Evolutionary conservation across 2,888 invertebrate species (phyloP).

Genomic region (Ophioninae sp.): DNA sequence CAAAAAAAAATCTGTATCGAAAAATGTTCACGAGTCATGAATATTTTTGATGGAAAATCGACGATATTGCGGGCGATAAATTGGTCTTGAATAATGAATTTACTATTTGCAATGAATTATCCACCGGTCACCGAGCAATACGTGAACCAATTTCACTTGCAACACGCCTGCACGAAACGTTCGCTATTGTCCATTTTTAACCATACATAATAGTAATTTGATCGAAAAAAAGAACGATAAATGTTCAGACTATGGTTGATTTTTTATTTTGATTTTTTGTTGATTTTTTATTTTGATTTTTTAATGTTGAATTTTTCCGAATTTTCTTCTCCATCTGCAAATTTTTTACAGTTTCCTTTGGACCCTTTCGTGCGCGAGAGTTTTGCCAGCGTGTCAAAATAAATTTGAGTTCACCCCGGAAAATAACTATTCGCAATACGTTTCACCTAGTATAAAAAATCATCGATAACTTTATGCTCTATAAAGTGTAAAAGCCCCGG

Average conservation of each 20-base stretch:
- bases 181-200: background rate
- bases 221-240: background rate
- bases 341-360: background rate
- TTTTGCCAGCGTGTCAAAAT: too few relatives aligned
- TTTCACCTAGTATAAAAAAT: background rate
- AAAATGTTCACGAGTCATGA: background rate
- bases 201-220: background rate
- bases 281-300: too few relatives aligned
- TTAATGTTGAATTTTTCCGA: too few relatives aligned
- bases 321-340: background rate
- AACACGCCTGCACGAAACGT: background rate
- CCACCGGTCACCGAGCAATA: conserved; percentile 51
- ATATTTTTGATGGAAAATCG: conserved; percentile 4
- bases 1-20: background rate
- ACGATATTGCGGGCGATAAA: conserved; percentile 30
- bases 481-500: background rate
- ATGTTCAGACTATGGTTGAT: background rate
- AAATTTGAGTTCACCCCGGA: background rate
- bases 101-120: conserved; percentile 64
- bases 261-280: too few relatives aligned
- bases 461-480: background rate
- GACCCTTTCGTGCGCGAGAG: too few relatives aligned
- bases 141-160: conserved; percentile 19
- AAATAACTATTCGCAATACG: background rate
- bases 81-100: conserved; percentile 60